Evolutionary conservation across 2,113 vertebrate species (phyloP), one percentile per base, ranked within the genome.

Genomic region (Pyxicephalus adspersus): DNA sequence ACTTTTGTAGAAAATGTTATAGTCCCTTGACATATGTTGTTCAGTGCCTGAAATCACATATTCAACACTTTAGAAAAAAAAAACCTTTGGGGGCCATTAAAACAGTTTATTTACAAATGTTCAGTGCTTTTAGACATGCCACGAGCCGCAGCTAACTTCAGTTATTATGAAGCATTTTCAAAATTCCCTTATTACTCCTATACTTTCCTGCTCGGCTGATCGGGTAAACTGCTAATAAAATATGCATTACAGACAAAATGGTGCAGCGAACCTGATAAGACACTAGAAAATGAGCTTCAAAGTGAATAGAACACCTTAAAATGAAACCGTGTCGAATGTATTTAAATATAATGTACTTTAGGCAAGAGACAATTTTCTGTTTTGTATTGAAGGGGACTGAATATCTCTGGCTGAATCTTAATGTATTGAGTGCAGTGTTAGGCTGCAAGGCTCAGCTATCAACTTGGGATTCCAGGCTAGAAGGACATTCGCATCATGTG

Each of bases 211-310:
- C 54, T 58, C 20, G 19, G 54, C 70, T 73, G 54, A 58, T 74
- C 71, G 57, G 38, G 71, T 74, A 74, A 74, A 60, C 71, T 74
- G 71, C 71, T 74, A 58, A 74, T 74, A 74, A 74, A 74, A 58
- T 74, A 74, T 74, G 54, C 71, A 74, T 74, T 74, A 60, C 28
- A 55, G 20, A 74, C 71, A 74, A 74, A 73, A 58, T 58, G 71
- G 54, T 74, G 71, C 71, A 60, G 55, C 38, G 71, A 74, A 74
- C 71, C 71, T 74, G 71, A 74, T 74, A 60, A 74, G 71, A 74
- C 71, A 74, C 54, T 74, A 58, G 71, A 74, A 60, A 74, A 74
- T 74, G 26, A 58, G 54, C 71, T 74, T 34, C 54, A 60, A 74
- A 58, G 54, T 52, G 50, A 73, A 34, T 73, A 54, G 34, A 60